Percentiles rank a stretch among this genome's conserved stretches.
phyloP scores from a whole-genome alignment of 2,797 vertebrate genomes.

The Malacoraja senta region DNA sequence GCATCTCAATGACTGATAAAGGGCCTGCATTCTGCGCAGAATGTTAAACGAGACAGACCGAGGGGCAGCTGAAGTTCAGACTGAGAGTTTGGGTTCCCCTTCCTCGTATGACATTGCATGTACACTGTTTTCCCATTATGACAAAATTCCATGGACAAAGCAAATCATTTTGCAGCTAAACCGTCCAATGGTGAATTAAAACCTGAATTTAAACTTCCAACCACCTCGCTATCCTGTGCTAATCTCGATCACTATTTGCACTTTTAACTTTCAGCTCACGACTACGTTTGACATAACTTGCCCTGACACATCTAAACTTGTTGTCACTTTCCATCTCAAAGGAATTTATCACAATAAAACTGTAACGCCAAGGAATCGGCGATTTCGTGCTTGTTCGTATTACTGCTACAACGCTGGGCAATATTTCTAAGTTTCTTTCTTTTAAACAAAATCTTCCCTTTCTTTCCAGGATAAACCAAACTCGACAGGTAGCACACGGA shows the following conservation, averaged over 20 bases:
- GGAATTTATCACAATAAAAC: too few species aligned
- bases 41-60: not conserved
- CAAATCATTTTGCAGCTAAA: not conserved
- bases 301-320: slow-evolving; percentile 53
- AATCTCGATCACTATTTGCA: slow-evolving; percentile 40
- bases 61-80: not conserved
- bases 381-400: not conserved
- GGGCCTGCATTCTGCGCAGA: not conserved
- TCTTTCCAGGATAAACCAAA: not conserved
- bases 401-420: not conserved
- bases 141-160: not conserved
- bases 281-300: slow-evolving; percentile 53
- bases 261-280: slow-evolving; percentile 54
- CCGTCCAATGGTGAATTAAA: not conserved
- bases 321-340: not conserved
- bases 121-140: not conserved
- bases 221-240: not conserved
- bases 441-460: too few species aligned
- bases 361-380: too few species aligned
- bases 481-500: slow-evolving; percentile 23
- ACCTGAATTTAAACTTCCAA: not conserved
- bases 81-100: not conserved
- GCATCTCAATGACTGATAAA: not conserved
- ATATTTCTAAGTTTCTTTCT: not conserved
- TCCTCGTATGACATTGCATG: not conserved